Conservation (phyloP, 2,888 invertebrate genomes). For the Hemaris fuciformis region DNA sequence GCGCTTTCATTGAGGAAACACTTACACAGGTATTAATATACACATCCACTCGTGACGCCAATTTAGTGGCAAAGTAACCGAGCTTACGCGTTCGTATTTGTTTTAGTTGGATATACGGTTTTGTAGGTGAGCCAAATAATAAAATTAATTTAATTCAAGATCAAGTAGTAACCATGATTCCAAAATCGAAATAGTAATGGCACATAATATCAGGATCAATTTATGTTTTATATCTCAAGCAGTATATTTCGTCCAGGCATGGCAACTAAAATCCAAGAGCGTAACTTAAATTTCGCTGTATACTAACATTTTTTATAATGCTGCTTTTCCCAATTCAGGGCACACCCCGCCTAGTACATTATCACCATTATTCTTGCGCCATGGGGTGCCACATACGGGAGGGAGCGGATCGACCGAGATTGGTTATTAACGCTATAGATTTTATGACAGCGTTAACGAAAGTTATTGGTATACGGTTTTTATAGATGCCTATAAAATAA, state of each 20-base stretch:
- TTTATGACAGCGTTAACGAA: too few relatives aligned
- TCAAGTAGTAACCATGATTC: not conserved
- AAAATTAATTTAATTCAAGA: not conserved
- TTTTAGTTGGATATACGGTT: not conserved
- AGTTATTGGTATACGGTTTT: too few relatives aligned
- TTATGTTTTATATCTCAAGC: not conserved
- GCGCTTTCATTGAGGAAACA: conserved; percentile 21
- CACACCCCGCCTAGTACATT: not conserved
- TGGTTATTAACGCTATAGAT: not conserved
- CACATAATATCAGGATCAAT: not conserved
- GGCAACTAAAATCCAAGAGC: not conserved
- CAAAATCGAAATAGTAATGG: not conserved
- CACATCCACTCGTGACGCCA: not conserved
- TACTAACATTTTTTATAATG: not conserved
- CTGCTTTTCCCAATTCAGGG: not conserved
- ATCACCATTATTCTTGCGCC: not conserved
- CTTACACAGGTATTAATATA: not conserved
- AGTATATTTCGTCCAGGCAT: not conserved
- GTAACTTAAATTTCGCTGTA: not conserved
- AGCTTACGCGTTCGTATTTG: not conserved
- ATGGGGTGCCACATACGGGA: not conserved
- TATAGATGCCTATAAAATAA: too few relatives aligned
- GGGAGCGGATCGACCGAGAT: not conserved
- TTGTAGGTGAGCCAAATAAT: not conserved
- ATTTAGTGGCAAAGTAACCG: not conserved